Conservation (phyloP, 2,113 vertebrate species). For the Atlantisia rogersi region DNA sequence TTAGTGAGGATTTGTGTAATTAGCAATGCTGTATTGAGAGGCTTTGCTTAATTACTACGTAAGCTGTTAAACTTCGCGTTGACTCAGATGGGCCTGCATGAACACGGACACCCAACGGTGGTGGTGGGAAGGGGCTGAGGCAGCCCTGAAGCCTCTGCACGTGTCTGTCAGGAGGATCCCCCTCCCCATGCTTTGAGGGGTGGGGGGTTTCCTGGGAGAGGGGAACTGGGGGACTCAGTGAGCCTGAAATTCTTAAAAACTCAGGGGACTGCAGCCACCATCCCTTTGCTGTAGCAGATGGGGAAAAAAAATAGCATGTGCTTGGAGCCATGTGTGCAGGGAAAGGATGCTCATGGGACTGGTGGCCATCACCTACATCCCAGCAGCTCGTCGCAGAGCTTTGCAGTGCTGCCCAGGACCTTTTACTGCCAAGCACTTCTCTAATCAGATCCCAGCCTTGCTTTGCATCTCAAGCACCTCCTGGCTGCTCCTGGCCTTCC, state of each 20-base stretch:
- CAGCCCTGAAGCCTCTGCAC: accelerated
- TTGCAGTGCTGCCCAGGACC: background rate
- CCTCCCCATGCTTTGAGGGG: background rate
- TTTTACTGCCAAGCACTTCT: background rate
- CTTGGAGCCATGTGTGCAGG: accelerated
- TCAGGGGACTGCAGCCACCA: background rate
- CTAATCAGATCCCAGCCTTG: background rate
- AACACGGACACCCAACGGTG: accelerated
- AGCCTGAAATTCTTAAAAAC: background rate
- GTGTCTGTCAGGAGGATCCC: accelerated
- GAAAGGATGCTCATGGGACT: background rate
- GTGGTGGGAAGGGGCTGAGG: background rate
- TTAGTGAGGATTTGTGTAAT: background rate
- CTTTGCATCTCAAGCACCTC: background rate
- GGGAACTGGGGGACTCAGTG: too few relatives aligned
- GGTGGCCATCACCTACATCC: background rate
- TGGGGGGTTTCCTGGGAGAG: background rate
- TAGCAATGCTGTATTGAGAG: background rate
- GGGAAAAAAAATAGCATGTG: accelerated
- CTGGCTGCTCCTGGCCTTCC: background rate
- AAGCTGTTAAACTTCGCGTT: background rate
- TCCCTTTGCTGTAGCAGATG: background rate
- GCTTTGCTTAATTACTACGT: background rate
- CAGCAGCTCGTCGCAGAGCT: background rate
- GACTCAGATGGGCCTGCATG: background rate